These are phyloP conservation scores for Microcaecilia unicolor DNA, from an alignment of 2,797 vertebrate genomes.

Conservation along the genomic window DNA sequence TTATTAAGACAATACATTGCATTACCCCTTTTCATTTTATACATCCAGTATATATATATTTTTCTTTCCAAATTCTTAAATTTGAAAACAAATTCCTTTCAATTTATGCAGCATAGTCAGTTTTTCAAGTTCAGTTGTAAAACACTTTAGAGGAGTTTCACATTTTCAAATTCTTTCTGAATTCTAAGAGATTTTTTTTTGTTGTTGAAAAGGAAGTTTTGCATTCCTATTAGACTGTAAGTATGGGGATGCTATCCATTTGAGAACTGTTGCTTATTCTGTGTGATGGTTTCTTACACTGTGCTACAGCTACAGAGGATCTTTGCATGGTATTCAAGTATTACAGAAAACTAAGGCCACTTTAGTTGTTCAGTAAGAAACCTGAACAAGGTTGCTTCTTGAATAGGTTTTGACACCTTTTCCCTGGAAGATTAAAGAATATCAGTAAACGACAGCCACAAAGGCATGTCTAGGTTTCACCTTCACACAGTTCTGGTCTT, in stretches of 20 bases:
- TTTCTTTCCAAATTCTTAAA: slow-evolving; percentile 48
- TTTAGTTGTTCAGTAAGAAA: slow-evolving; percentile 62
- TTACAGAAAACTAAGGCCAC: slow-evolving; percentile 75
- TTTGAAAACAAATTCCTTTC: slow-evolving; percentile 47
- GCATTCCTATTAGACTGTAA: slow-evolving; percentile 46
- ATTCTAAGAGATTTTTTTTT: too few relatives aligned
- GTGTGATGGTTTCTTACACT: slow-evolving; percentile 45
- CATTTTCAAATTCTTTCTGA: too few relatives aligned
- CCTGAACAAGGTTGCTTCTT: slow-evolving; percentile 44
- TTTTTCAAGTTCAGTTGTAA: slow-evolving; percentile 53
- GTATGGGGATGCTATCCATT: too few relatives aligned
- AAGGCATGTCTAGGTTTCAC: too few relatives aligned
- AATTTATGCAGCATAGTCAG: slow-evolving; percentile 44
- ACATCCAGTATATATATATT: slow-evolving; percentile 40
- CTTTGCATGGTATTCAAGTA: slow-evolving; percentile 64
- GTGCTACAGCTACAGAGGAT: slow-evolving; percentile 59
- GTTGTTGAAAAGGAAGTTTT: slow-evolving; percentile 44
- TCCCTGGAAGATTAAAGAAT: slow-evolving; percentile 20
- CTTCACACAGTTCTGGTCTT: slow-evolving; percentile 26
- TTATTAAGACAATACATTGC: too few relatives aligned
- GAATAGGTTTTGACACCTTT: slow-evolving; percentile 40
- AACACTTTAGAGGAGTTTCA: slow-evolving; percentile 53
- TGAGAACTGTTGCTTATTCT: too few relatives aligned
- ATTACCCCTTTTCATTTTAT: slow-evolving; percentile 53
- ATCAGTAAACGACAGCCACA: slow-evolving; percentile 28